These are phyloP conservation scores for Xylota segnis DNA, from an alignment of 2,888 invertebrate species.

Conservation along the genomic window DNA sequence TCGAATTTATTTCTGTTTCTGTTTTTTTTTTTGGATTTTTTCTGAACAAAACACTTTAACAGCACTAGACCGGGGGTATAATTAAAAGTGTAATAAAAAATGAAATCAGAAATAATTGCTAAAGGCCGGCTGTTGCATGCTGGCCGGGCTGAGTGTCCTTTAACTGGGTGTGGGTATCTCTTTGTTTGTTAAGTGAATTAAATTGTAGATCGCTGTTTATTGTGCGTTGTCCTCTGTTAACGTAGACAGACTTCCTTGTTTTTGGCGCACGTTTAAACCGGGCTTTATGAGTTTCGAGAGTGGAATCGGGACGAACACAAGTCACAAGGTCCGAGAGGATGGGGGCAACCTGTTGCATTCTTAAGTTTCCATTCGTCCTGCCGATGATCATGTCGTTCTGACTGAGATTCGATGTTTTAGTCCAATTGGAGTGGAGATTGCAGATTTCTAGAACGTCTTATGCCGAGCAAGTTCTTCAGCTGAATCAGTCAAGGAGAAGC, in stretches of 20 bases:
- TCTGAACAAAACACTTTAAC: constrained; percentile 38
- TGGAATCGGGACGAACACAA: neutral
- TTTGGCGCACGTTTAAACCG: neutral
- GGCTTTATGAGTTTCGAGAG: neutral
- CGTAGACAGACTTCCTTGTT: neutral
- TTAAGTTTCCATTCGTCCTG: too few species aligned
- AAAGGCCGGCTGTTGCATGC: constrained; percentile 52
- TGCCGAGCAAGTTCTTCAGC: too few species aligned
- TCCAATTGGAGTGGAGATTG: too few species aligned
- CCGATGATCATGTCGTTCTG: too few species aligned
- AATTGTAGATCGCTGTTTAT: constrained; percentile 12
- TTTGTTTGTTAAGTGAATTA: constrained; percentile 50
- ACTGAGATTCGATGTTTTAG: too few species aligned
- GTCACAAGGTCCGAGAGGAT: too few species aligned
- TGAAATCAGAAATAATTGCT: constrained; percentile 66
- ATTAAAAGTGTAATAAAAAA: constrained; percentile 75
- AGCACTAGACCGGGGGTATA: constrained; percentile 50
- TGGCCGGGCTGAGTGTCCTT: constrained; percentile 9
- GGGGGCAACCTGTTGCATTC: too few species aligned
- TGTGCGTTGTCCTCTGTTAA: neutral
- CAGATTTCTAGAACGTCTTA: too few species aligned
- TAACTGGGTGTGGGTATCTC: neutral
- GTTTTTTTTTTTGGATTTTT: neutral
- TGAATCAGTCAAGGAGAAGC: too few species aligned
- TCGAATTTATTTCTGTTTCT: constrained; percentile 10